Evolutionary conservation across 2,797 vertebrate species (phyloP), one percentile per base, ranked within the genome.

Genomic region (Tauraco hartlaubi): DNA sequence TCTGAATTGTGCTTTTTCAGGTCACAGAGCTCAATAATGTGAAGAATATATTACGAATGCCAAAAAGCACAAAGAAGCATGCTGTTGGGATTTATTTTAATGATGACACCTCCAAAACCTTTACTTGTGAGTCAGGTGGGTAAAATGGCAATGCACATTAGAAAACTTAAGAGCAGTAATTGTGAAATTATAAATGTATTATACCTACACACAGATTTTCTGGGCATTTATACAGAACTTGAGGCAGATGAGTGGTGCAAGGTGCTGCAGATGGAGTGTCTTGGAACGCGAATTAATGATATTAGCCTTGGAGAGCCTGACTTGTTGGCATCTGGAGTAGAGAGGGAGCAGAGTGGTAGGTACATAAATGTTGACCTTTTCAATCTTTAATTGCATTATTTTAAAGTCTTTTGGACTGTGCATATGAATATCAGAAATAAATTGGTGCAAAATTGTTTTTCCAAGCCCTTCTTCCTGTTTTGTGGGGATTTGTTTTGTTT

Each of bases 241-340:
- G 98, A 99, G 95, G 98, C 98, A 8, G 98, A 98, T 28, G 98
- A 99, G n/a, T 99, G 98, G 98, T 98, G 98, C 93, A 99, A 98
- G 94, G 98, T 98, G 37, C 97, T 99, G 93, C 98, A 98, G 87
- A 97, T 97, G 94, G 98, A 98, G 87, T 99, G 98, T 48, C 97
- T 99, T 72, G 98, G 98, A 80, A 97, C 97, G 0, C 96, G 97
- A 17, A 95, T 98, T 92, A 98, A 97, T 85, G 98, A 98, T 92
- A 98, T 99, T 71, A 98, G 98, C 96, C 98, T 98, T 9, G 98
- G 98, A 81, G 98, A 99, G 91, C 98, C 98, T 16, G 98, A 99
- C 94, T 93, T 99, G 56, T 39, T 99, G 95, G 98, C 98, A 19
- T 98, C 98, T 9, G 98, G 98, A 85, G 98, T 98, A 56, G 98